These are phyloP conservation scores for Yoshiicerus persimilis DNA, from an alignment of 1,140 invertebrate species.

Conservation along the genomic window DNA sequence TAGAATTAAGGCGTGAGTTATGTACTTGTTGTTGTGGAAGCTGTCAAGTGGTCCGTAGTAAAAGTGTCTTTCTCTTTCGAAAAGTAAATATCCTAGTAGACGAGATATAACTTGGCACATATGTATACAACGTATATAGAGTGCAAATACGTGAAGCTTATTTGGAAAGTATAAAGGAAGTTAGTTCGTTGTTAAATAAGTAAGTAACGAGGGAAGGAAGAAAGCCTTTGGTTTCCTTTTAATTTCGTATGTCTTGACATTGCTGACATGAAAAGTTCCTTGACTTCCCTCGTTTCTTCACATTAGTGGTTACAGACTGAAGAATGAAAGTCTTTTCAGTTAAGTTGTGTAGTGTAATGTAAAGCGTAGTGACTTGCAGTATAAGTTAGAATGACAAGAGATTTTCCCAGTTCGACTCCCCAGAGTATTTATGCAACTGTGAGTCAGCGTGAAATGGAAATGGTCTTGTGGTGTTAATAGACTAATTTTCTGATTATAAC, in stretches of 20 bases:
- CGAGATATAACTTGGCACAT: too few species aligned
- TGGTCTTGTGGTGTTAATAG: slow-evolving; percentile 11
- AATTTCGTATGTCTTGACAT: not conserved
- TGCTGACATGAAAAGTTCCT: not conserved
- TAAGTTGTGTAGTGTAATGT: not conserved
- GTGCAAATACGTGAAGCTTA: too few species aligned
- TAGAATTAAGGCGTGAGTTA: not conserved
- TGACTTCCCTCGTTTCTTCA: too few species aligned
- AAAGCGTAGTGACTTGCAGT: not conserved
- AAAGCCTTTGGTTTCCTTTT: not conserved
- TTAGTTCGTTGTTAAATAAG: not conserved
- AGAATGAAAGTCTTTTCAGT: not conserved
- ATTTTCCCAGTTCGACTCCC: not conserved
- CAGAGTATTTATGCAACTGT: not conserved
- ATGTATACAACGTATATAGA: too few species aligned
- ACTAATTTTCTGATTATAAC: not conserved
- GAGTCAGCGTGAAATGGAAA: not conserved
- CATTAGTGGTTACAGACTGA: not conserved
- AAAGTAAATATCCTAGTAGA: too few species aligned
- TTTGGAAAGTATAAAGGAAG: too few species aligned
- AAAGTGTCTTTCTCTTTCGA: too few species aligned
- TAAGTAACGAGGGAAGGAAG: not conserved
- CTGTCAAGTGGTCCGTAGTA: not conserved
- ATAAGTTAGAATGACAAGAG: not conserved
- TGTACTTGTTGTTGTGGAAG: not conserved